Base-by-base conservation (phyloP, 2,797 vertebrate species). In the Enteromius unitaeniatus region DNA sequence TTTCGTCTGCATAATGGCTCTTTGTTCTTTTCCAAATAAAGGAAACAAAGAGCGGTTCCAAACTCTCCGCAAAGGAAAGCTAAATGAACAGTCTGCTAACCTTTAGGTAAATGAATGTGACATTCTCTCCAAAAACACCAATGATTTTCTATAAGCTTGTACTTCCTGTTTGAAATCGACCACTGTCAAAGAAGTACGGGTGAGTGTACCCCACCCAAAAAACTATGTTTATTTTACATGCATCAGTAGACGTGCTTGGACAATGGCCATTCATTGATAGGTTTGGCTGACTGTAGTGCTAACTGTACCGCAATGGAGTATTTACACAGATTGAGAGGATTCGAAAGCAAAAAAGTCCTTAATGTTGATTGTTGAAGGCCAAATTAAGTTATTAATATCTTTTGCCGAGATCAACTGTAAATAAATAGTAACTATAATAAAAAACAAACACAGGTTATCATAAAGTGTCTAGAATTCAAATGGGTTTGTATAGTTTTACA, bases 181-280 rank as follows among this genome's bases (percentile, higher is more conserved):
- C 26, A 64, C 49, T 53, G 51, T 80, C 40, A 84, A 78, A 69
- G 28, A 0, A 64, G 62, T 31, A 17, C 0, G 28, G 62, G 68
- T 74, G 51, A 84, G 75, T 79, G 60, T 76, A 75, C 81, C 82
- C 78, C 74, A 82, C 82, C 85, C 82, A 60, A 85, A 86, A 28
- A 64, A 40, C 4, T 72, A 78, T 84, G 83, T 86, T 89, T 86
- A 84, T 85, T 87, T 87, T 84, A 80, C n/a, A 58, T 64, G 72
- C 64, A 75, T 83, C 70, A 75, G 81, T 76, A 86, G 55, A 76
- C 76, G 53, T 26, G 70, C 62, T 81, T 84, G 79, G 84, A 84
- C 26, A 53, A 84, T 31, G 14, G 79, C 79, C 86, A 87, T 58
- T 75, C 79, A 83, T 87, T 79, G 23, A 85, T 78, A 70, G 70